Evolutionary conservation across 2,113 vertebrate species (phyloP).

Genomic region (Glaucidium brasilianum): DNA sequence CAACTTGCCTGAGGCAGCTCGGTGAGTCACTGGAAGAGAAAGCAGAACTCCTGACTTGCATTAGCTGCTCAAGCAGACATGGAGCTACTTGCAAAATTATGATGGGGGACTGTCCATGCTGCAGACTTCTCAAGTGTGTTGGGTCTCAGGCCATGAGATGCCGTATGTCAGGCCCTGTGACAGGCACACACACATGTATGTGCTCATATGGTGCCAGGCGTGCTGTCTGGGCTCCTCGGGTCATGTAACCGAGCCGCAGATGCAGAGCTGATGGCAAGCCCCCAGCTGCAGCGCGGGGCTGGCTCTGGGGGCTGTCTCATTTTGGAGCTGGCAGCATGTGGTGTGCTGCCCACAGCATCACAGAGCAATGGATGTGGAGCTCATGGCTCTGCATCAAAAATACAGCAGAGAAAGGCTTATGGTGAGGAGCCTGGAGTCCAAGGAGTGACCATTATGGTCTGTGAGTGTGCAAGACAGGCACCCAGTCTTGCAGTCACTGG

Average conservation of each 20-base stretch:
- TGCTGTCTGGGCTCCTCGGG: neutral
- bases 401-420: neutral
- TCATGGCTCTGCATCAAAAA: neutral
- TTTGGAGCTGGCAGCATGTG: neutral
- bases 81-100: neutral
- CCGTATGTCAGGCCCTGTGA: neutral
- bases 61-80: neutral
- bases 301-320: rapidly evolving
- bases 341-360: rapidly evolving
- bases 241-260: neutral
- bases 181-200: neutral
- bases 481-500: too few relatives aligned
- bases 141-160: neutral
- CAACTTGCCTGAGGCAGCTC: slow-evolving; percentile 2
- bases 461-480: rapidly evolving
- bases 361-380: rapidly evolving
- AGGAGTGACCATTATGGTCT: neutral
- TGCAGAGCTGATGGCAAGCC: neutral
- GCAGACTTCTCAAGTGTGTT: neutral
- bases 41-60: neutral
- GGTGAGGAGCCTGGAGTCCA: neutral
- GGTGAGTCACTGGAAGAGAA: slow-evolving; percentile 39
- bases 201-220: neutral
- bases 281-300: neutral
- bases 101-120: rapidly evolving